A percentile compares a stretch with the other conserved stretches of the same genome.
phyloP scores from a whole-genome alignment of 2,888 invertebrate species.

The Cephonodes hylas region DNA sequence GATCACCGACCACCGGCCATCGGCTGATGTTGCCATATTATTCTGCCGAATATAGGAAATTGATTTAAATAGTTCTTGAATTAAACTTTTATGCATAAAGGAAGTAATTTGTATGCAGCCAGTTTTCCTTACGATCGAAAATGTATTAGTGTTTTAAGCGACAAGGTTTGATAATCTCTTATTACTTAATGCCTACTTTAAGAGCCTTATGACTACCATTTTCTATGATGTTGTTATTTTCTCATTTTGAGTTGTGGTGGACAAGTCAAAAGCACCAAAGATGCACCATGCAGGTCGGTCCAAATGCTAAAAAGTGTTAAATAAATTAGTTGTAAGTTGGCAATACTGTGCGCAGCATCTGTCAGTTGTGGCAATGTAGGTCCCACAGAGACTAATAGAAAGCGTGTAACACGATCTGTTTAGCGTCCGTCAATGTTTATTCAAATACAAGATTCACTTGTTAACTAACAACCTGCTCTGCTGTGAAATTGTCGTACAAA shows the following conservation, averaged over 20 bases:
- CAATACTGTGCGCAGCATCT: not conserved
- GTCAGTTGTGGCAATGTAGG: not conserved
- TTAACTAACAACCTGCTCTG: not conserved
- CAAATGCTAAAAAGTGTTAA: not conserved
- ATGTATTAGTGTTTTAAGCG: no score
- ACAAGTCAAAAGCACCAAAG: no score
- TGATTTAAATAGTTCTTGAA: no score
- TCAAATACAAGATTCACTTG: not conserved
- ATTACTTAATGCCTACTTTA: no score
- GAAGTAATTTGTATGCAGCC: no score
- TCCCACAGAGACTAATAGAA: not conserved
- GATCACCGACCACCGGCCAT: not conserved
- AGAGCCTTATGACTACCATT: no score
- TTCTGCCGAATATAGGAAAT: not conserved
- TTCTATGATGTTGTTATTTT: no score
- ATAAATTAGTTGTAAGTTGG: not conserved
- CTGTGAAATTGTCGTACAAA: not conserved
- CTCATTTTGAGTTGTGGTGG: no score
- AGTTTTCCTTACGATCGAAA: no score
- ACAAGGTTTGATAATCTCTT: no score
- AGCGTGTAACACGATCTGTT: slow-evolving; percentile 5
- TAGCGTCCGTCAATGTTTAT: not conserved
- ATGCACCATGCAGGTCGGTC: no score
- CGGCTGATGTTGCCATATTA: not conserved
- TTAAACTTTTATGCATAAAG: no score